phyloP scores from a whole-genome alignment of 2,888 invertebrate species.

The Onthophagus sagittarius region DNA sequence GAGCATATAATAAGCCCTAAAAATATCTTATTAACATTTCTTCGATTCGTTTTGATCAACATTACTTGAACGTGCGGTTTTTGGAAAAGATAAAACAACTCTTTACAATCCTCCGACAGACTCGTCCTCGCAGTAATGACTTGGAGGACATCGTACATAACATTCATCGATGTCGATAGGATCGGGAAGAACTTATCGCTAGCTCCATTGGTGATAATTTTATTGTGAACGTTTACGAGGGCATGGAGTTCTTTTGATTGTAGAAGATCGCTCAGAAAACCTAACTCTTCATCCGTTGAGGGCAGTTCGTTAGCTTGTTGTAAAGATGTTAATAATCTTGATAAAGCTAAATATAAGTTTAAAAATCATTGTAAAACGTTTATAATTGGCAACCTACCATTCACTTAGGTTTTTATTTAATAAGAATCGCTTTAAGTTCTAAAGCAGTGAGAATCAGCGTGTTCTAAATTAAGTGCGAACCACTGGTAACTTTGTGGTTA shows the following conservation, averaged over 20 bases:
- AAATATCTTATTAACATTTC: conserved; percentile 15
- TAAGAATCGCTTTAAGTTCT: too few species aligned
- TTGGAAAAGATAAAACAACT: conserved; percentile 75
- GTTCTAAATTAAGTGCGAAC: too few species aligned
- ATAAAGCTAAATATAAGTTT: conserved; percentile 59
- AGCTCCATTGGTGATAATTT: conserved; percentile 77
- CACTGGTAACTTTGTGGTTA: too few species aligned
- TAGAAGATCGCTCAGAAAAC: conserved; percentile 77
- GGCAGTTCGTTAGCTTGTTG: conserved; percentile 72
- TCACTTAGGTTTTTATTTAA: too few species aligned
- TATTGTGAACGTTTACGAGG: conserved; percentile 86
- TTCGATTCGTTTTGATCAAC: background rate
- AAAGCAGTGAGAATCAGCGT: too few species aligned
- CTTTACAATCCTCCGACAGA: conserved; percentile 70
- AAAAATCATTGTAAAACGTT: too few species aligned
- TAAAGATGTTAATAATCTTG: conserved; percentile 74
- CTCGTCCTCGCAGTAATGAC: conserved; percentile 65
- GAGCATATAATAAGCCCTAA: conserved; percentile 82
- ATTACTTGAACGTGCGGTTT: conserved; percentile 81
- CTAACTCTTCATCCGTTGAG: conserved; percentile 79
- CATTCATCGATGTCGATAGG: conserved; percentile 81
- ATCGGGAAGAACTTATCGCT: conserved; percentile 82
- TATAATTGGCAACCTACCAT: too few species aligned
- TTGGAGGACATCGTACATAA: conserved; percentile 72
- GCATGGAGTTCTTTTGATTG: conserved; percentile 87